phyloP scores from a whole-genome alignment of 1,140 invertebrate species.

The Chymomyza costata region DNA sequence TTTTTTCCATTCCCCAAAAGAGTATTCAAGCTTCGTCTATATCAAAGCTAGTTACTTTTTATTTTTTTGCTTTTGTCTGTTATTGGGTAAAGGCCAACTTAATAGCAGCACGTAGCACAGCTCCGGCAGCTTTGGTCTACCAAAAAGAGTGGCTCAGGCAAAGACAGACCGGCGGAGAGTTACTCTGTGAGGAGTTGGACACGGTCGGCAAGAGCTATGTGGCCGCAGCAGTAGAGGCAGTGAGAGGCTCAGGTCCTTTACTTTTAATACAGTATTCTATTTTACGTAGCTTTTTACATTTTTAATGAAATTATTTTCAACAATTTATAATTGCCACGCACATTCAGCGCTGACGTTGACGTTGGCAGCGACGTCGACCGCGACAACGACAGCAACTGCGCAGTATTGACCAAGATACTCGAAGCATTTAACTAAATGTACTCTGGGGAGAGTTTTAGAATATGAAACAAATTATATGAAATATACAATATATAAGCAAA shows the following conservation, averaged over 20 bases:
- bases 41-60: too few species aligned
- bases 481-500: conserved; percentile 34
- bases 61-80: too few species aligned
- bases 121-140: too few species aligned
- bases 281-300: conserved; percentile 63
- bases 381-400: not conserved
- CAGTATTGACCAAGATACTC: not conserved
- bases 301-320: conserved; percentile 73
- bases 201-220: conserved; percentile 3
- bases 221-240: not conserved
- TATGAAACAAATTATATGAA: conserved; percentile 52
- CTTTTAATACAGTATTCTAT: conserved; percentile 46
- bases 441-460: conserved; percentile 63
- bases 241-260: too few species aligned
- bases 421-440: conserved; percentile 60
- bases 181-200: conserved; percentile 22
- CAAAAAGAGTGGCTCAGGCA: too few species aligned
- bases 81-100: conserved; percentile 41
- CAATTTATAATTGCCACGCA: conserved; percentile 71
- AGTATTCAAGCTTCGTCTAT: too few species aligned
- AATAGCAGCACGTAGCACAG: conserved; percentile 53
- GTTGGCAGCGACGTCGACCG: conserved; percentile 6
- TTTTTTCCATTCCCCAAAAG: too few species aligned
- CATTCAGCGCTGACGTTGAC: conserved; percentile 33
- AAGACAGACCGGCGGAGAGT: too few species aligned